Conservation (phyloP, 92 coral and sea anemone species). For the Umimayanthus chanpuru region DNA sequence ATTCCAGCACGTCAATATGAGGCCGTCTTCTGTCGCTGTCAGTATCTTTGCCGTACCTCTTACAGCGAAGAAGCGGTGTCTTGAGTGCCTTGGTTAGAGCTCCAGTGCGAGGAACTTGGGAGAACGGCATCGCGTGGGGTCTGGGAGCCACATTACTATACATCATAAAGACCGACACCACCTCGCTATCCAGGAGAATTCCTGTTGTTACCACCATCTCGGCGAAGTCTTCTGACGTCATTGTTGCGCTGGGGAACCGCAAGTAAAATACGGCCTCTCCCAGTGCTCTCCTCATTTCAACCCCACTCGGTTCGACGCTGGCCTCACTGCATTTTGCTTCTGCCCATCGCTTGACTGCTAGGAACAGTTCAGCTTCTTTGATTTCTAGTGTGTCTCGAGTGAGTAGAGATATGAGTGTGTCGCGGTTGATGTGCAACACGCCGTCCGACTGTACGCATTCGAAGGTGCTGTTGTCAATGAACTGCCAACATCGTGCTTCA, state of each 20-base stretch:
- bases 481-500: constrained; percentile 32
- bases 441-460: constrained; percentile 39
- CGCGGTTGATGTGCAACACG: constrained; percentile 39
- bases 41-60: constrained; percentile 30
- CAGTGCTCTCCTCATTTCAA: constrained; percentile 31
- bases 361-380: constrained; percentile 50
- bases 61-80: constrained; percentile 51
- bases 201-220: constrained; percentile 55
- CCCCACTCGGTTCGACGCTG: constrained; percentile 29
- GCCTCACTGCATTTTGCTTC: constrained; percentile 28
- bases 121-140: constrained; percentile 39
- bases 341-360: constrained; percentile 57
- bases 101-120: constrained; percentile 56
- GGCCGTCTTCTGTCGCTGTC: constrained; percentile 41
- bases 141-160: constrained; percentile 51
- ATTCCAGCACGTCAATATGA: constrained; percentile 45
- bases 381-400: constrained; percentile 58
- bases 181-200: constrained; percentile 55
- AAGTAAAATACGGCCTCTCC: constrained; percentile 41
- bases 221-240: constrained; percentile 58
- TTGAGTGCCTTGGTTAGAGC: constrained; percentile 31
- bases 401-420: constrained; percentile 39
- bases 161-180: constrained; percentile 53
- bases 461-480: constrained; percentile 36
- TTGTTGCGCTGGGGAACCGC: constrained; percentile 48